These are phyloP conservation scores for Glossosoma conforme DNA, from an alignment of 1,140 invertebrate genomes.

Conservation along the genomic window DNA sequence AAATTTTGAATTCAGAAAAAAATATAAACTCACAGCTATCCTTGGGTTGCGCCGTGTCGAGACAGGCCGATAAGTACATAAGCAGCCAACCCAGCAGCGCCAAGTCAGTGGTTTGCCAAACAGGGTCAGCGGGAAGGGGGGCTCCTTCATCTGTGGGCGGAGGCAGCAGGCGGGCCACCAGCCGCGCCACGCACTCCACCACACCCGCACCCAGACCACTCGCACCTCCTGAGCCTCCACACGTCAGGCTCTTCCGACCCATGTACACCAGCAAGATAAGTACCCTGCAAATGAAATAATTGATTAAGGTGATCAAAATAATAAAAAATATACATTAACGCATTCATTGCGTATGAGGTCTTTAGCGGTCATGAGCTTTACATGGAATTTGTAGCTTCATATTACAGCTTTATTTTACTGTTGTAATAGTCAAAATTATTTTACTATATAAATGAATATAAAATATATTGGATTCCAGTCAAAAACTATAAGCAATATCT, in stretches of 20 bases:
- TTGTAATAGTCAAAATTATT: too few relatives aligned
- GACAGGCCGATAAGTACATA: slow-evolving; percentile 70
- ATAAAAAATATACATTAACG: slow-evolving; percentile 5
- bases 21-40: slow-evolving; percentile 38
- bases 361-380: too few relatives aligned
- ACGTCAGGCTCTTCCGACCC: slow-evolving; percentile 68
- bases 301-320: too few relatives aligned
- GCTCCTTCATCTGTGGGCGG: slow-evolving; percentile 28
- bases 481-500: too few relatives aligned
- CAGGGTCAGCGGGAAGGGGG: slow-evolving; percentile 27
- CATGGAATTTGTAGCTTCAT: too few relatives aligned
- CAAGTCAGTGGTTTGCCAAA: slow-evolving; percentile 52
- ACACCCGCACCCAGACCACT: slow-evolving; percentile 44
- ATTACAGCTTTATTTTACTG: too few relatives aligned
- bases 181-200: slow-evolving; percentile 43
- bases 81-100: slow-evolving; percentile 74
- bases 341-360: too few relatives aligned
- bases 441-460: too few relatives aligned
- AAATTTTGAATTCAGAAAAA: too few relatives aligned
- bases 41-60: slow-evolving; percentile 56
- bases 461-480: too few relatives aligned
- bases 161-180: slow-evolving; percentile 40
- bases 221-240: slow-evolving; percentile 21
- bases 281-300: slow-evolving; percentile 56
- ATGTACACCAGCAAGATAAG: slow-evolving; percentile 84